A percentile compares a stretch with the other conserved stretches of the same genome.
Evolutionary conservation across 1,140 invertebrate species (phyloP).

Genomic region (Gryllus bimaculatus): DNA sequence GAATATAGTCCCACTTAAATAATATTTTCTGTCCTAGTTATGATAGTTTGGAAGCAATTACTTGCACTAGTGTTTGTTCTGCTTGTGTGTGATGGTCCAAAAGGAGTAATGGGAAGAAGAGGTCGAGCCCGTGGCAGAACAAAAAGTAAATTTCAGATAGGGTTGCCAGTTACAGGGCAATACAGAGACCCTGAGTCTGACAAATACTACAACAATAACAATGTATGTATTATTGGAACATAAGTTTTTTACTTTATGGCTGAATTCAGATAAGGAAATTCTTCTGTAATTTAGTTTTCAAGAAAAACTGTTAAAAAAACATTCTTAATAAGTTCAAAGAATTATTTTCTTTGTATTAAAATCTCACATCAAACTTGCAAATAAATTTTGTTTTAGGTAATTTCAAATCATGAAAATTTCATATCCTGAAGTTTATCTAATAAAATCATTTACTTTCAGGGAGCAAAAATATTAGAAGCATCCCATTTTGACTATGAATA

Average conservation of each 20-base stretch:
- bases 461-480: slow-evolving; percentile 78
- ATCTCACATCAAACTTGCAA: too few species aligned
- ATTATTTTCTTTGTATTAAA: too few species aligned
- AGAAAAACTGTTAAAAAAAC: too few species aligned
- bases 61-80: slow-evolving; percentile 32
- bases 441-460: slow-evolving; percentile 43
- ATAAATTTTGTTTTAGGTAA: too few species aligned
- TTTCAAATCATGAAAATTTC: too few species aligned
- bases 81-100: slow-evolving; percentile 31
- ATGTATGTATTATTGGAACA: slow-evolving; percentile 48
- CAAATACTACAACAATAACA: slow-evolving; percentile 78
- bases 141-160: slow-evolving; percentile 69
- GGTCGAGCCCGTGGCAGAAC: slow-evolving; percentile 53
- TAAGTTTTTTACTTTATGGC: too few species aligned
- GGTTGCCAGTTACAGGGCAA: slow-evolving; percentile 74
- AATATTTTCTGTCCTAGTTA: not conserved
- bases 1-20: too few species aligned
- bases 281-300: too few species aligned
- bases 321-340: too few species aligned
- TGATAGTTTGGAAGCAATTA: not conserved
- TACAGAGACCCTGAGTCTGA: slow-evolving; percentile 76
- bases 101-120: slow-evolving; percentile 35
- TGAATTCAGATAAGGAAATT: too few species aligned
- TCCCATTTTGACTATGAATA: slow-evolving; percentile 92
- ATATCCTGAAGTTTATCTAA: not conserved